A percentile compares a stretch with the other conserved stretches of the same genome.
phyloP scores from a whole-genome alignment of 2,797 vertebrate genomes.

The Geotrypetes seraphini region DNA sequence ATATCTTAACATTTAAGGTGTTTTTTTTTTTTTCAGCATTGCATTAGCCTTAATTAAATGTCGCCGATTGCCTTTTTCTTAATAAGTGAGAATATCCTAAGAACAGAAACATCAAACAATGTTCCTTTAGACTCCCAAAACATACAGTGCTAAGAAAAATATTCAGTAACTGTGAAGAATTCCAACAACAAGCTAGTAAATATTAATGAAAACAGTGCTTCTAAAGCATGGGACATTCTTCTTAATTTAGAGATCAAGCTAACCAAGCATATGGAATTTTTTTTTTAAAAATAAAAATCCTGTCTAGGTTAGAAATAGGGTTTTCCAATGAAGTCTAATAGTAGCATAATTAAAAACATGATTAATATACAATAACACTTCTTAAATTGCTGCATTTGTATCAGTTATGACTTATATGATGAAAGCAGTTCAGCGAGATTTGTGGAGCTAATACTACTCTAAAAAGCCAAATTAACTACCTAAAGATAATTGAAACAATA shows the following conservation, averaged over 20 bases:
- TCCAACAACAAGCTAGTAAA: constrained; percentile 2
- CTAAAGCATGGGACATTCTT: background rate
- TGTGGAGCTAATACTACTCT: constrained; percentile 6
- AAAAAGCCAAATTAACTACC: constrained; percentile 19
- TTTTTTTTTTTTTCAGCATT: constrained; percentile 8
- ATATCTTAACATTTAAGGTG: constrained; percentile 9
- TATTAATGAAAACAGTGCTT: constrained; percentile 2
- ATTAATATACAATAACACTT: constrained; percentile 20
- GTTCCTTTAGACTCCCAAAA: constrained; percentile 13
- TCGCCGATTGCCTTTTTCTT: constrained; percentile 6
- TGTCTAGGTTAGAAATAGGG: background rate
- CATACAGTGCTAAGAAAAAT: constrained; percentile 13
- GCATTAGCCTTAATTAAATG: constrained; percentile 9
- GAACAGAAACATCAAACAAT: constrained; percentile 7
- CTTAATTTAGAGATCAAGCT: constrained; percentile 8
- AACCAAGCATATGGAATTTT: constrained; percentile 13
- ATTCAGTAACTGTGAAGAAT: constrained; percentile 11
- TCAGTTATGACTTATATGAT: constrained; percentile 1
- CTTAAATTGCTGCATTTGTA: constrained; percentile 14
- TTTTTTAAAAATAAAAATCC: background rate
- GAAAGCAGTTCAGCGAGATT: constrained; percentile 10
- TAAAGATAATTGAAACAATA: constrained; percentile 25
- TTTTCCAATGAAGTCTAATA: constrained; percentile 11
- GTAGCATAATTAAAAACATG: constrained; percentile 16
- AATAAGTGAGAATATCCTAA: background rate